These are phyloP conservation scores for Conopomorpha cramerella DNA, from an alignment of 1,140 invertebrate species.

Conservation along the genomic window DNA sequence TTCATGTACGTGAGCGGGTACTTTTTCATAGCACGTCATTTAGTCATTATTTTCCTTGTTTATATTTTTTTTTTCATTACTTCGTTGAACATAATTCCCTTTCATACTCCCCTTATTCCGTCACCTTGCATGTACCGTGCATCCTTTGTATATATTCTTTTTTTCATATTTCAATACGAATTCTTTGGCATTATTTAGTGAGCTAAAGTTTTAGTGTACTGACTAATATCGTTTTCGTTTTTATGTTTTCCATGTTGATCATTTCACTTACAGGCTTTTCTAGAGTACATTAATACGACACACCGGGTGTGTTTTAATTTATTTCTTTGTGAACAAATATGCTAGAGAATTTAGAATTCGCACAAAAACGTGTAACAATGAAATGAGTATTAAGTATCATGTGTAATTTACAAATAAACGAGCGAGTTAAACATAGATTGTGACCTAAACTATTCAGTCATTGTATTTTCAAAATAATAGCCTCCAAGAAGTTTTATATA, in stretches of 20 bases:
- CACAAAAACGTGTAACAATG: no score
- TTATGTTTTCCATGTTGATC: no score
- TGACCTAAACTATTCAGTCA: conserved; percentile 58
- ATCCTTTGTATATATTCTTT: conserved; percentile 14
- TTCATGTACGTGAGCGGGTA: no score
- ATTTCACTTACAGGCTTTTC: no score
- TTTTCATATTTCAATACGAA: conserved; percentile 29
- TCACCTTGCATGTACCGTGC: conserved; percentile 16
- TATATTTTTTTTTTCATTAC: no score
- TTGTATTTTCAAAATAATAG: conserved; percentile 56
- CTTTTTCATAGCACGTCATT: no score
- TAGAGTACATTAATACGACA: no score
- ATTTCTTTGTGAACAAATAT: conserved; percentile 3
- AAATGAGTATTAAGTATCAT: conserved; percentile 38
- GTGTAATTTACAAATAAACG: conserved; percentile 18
- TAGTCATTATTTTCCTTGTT: no score
- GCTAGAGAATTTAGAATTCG: no score
- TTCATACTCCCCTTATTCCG: conserved; percentile 21
- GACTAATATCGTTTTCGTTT: conserved; percentile 18
- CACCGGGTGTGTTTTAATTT: no score
- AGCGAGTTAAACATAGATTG: conserved; percentile 27
- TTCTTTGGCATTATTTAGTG: conserved; percentile 58
- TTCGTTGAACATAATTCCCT: conserved; percentile 18
- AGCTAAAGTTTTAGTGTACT: conserved; percentile 34
- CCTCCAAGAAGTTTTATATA: no score